Conservation (phyloP, 2,888 invertebrate genomes). For the Notodonta ziczac region DNA sequence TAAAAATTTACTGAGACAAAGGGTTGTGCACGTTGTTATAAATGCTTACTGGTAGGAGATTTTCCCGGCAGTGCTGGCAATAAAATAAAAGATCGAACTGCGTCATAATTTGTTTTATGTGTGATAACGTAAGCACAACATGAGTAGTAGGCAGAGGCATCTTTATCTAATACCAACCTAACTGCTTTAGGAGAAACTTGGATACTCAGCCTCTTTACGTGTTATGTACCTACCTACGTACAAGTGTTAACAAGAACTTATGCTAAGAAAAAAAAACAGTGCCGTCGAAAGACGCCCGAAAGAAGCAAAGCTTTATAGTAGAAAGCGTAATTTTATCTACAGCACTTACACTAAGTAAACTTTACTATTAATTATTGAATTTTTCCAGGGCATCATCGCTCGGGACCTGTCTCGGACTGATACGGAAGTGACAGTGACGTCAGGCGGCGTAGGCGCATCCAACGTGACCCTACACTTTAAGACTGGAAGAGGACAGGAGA, state of each 20-base stretch:
- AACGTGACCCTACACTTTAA: slow-evolving; percentile 68
- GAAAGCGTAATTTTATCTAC: too few relatives aligned
- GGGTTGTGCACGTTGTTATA: neutral
- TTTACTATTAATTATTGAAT: neutral
- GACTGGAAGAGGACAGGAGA: slow-evolving; percentile 64
- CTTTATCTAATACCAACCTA: too few relatives aligned
- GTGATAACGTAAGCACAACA: slow-evolving; percentile 13
- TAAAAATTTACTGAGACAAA: slow-evolving; percentile 8
- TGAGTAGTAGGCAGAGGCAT: too few relatives aligned
- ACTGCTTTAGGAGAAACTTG: too few relatives aligned
- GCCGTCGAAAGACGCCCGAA: too few relatives aligned
- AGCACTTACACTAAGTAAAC: too few relatives aligned
- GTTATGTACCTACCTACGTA: too few relatives aligned
- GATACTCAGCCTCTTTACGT: too few relatives aligned
- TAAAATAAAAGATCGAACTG: neutral
- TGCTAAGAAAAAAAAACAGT: too few relatives aligned
- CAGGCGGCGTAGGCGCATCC: slow-evolving; percentile 69
- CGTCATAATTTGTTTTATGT: slow-evolving; percentile 14
- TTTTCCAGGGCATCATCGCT: slow-evolving; percentile 68
- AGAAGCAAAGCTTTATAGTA: too few relatives aligned
- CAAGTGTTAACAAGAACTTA: too few relatives aligned
- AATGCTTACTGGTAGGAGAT: neutral
- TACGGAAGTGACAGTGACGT: slow-evolving; percentile 62
- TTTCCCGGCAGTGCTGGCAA: neutral
- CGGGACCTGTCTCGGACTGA: slow-evolving; percentile 68